Evolutionary conservation across 2,888 invertebrate species (phyloP).

Genomic region (Microdon myrmicae): DNA sequence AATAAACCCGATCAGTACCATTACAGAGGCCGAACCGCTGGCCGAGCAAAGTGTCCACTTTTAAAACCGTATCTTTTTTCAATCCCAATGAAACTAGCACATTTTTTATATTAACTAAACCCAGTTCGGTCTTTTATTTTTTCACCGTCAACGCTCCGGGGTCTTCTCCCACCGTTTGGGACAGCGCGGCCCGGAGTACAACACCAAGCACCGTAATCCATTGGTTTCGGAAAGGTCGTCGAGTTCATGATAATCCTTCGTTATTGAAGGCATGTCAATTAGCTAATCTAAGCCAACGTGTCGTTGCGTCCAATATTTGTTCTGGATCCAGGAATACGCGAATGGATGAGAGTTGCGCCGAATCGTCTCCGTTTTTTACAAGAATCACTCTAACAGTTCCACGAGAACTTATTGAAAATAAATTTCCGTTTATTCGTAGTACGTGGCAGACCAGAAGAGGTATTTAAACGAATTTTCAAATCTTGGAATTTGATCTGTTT

Average conservation of each 20-base stretch:
- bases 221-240: slow-evolving; percentile 75
- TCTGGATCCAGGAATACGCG: slow-evolving; percentile 71
- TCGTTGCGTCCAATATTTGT: slow-evolving; percentile 71
- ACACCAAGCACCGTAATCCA: slow-evolving; percentile 72
- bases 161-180: too few species aligned
- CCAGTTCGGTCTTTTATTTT: too few species aligned
- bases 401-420: slow-evolving; percentile 69
- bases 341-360: slow-evolving; percentile 69
- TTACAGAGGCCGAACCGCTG: too few species aligned
- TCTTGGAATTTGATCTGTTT: slow-evolving; percentile 72
- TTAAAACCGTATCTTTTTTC: too few species aligned
- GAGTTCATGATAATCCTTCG: slow-evolving; percentile 77
- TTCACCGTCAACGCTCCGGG: too few species aligned
- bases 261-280: slow-evolving; percentile 70
- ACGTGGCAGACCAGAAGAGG: slow-evolving; percentile 69
- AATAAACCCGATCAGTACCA: too few species aligned
- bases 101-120: too few species aligned
- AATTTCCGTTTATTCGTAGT: slow-evolving; percentile 72
- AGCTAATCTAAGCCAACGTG: slow-evolving; percentile 65
- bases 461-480: slow-evolving; percentile 70
- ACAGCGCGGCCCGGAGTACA: too few species aligned
- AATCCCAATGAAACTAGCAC: too few species aligned
- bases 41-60: too few species aligned
- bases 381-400: slow-evolving; percentile 71
- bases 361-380: slow-evolving; percentile 74